phyloP scores from a whole-genome alignment of 2,888 invertebrate genomes.

The Subacronicta megacephala region DNA sequence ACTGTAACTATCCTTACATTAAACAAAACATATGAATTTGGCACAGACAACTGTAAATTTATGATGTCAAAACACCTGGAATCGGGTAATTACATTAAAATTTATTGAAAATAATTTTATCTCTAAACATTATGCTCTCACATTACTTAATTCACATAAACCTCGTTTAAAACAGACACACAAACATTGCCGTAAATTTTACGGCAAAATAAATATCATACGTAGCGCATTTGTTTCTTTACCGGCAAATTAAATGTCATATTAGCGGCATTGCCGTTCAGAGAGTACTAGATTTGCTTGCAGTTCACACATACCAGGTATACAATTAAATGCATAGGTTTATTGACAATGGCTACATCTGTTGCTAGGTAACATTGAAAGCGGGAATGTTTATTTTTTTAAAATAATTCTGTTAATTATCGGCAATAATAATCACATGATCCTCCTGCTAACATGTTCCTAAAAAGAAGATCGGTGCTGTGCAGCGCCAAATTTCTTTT shows the following conservation, averaged over 20 bases:
- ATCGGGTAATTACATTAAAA: neutral
- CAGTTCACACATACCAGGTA: conserved; percentile 74
- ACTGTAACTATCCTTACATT: too few relatives aligned
- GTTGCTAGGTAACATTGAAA: conserved; percentile 10
- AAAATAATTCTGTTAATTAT: too few relatives aligned
- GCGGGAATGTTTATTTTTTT: too few relatives aligned
- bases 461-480: too few relatives aligned
- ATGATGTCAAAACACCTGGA: too few relatives aligned
- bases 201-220: conserved; percentile 3
- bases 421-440: too few relatives aligned
- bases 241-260: conserved; percentile 53
- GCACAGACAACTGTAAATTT: too few relatives aligned
- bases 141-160: neutral
- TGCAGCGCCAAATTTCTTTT: too few relatives aligned
- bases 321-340: conserved; percentile 71
- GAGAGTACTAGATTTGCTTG: conserved; percentile 50
- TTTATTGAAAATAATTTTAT: neutral
- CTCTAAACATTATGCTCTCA: neutral
- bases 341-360: conserved; percentile 55
- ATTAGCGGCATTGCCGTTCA: conserved; percentile 31
- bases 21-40: too few relatives aligned
- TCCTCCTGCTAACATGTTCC: too few relatives aligned
- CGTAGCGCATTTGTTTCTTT: conserved; percentile 14
- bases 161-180: too few relatives aligned
- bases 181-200: conserved; percentile 11